Evolutionary conservation across 2,888 invertebrate species (phyloP).

Genomic region (Calliphora vomitoria): DNA sequence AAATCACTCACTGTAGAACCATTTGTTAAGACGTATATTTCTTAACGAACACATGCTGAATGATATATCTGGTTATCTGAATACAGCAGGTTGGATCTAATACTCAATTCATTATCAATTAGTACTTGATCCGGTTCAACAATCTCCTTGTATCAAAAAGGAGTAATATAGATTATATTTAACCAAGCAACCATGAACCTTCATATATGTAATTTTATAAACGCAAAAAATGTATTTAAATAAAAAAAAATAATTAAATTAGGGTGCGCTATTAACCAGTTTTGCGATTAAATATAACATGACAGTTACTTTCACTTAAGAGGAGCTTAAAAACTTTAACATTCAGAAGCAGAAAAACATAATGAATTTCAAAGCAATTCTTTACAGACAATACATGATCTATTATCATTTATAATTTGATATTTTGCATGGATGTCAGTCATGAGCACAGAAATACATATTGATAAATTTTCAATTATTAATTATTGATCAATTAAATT

Average conservation of each 20-base stretch:
- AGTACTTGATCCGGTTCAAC: too few species aligned
- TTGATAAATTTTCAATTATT: background rate
- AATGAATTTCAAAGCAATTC: background rate
- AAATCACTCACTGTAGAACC: too few species aligned
- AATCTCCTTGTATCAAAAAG: too few species aligned
- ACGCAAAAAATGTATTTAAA: background rate
- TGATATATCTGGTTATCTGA: too few species aligned
- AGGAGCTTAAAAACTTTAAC: background rate
- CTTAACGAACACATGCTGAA: too few species aligned
- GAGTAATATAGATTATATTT: too few species aligned
- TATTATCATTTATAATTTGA: background rate
- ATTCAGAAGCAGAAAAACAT: background rate
- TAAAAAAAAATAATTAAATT: background rate
- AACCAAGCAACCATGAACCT: too few species aligned
- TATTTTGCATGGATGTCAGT: slow-evolving; percentile 4
- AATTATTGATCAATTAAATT: background rate
- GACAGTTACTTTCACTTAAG: slow-evolving; percentile 36
- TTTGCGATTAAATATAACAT: slow-evolving; percentile 8
- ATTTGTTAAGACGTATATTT: too few species aligned
- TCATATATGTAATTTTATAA: too few species aligned
- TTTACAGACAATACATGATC: background rate
- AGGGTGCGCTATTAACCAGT: slow-evolving; percentile 20
- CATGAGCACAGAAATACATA: background rate
- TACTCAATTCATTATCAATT: too few species aligned
- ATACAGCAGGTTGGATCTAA: too few species aligned